phyloP scores from a whole-genome alignment of 2,888 invertebrate genomes.

The Lepeophtheirus nordmannii region DNA sequence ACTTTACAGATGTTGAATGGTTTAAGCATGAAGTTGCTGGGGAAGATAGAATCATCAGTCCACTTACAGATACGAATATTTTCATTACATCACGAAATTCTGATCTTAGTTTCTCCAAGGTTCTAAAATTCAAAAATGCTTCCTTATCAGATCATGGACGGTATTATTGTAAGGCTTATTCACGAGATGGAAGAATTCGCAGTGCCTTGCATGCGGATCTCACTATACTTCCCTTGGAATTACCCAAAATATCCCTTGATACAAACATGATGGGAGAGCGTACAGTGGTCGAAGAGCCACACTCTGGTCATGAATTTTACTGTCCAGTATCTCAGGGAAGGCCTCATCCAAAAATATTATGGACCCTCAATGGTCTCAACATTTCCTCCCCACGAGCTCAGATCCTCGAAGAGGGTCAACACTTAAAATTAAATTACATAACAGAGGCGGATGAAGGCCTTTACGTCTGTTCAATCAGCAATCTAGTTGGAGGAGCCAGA shows the following conservation, averaged over 20 bases:
- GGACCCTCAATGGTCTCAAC: slow-evolving; percentile 16
- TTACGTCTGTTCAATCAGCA: slow-evolving; percentile 7
- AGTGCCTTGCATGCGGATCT: not conserved
- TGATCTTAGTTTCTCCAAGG: slow-evolving; percentile 8
- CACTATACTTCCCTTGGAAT: slow-evolving; percentile 11
- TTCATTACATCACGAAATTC: not conserved
- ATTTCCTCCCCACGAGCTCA: slow-evolving; percentile 13
- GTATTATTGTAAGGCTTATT: slow-evolving; percentile 7
- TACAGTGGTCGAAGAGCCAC: slow-evolving; percentile 1
- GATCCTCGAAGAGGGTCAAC: slow-evolving; percentile 10
- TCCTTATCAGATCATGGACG: slow-evolving; percentile 9
- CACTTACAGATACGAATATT: not conserved
- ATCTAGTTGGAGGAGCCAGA: not conserved
- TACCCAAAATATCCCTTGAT: not conserved
- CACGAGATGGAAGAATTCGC: not conserved
- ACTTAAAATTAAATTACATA: slow-evolving; percentile 9
- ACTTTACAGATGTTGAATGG: not conserved
- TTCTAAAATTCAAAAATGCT: slow-evolving; percentile 1
- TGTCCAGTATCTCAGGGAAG: slow-evolving; percentile 14
- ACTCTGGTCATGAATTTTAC: slow-evolving; percentile 1
- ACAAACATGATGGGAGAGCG: slow-evolving; percentile 18
- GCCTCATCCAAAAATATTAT: slow-evolving; percentile 11
- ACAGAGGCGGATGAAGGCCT: slow-evolving; percentile 11
- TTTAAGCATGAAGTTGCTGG: slow-evolving; percentile 14
- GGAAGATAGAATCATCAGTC: not conserved